These are phyloP conservation scores for Condylura cristata DNA, from an alignment of 2,113 vertebrate species.

Conservation along the genomic window DNA sequence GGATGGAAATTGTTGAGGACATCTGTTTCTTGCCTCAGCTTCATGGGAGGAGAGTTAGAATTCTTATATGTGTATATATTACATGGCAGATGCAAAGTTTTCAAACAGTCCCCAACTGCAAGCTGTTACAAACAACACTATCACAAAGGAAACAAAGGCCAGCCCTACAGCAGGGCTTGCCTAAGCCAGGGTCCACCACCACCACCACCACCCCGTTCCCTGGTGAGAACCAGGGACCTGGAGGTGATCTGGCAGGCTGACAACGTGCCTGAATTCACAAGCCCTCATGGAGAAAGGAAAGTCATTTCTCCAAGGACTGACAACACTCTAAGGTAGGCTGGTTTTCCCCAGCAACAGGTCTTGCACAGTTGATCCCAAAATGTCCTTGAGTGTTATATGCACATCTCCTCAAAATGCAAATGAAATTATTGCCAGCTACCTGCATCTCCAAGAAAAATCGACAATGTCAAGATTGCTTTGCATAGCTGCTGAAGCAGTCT, in stretches of 20 bases:
- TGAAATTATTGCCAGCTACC: neutral
- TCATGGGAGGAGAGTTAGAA: neutral
- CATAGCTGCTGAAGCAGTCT: neutral
- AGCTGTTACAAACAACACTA: neutral
- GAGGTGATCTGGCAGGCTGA: neutral
- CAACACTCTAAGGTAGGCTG: neutral
- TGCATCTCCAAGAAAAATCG: neutral
- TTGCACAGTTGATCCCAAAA: neutral
- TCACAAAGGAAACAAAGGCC: neutral
- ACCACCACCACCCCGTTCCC: neutral
- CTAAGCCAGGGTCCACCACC: neutral
- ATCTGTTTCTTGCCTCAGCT: neutral
- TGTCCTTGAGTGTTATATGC: neutral
- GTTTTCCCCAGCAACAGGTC: neutral
- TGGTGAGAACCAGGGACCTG: too few species aligned
- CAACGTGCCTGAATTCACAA: neutral
- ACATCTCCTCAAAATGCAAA: slow-evolving; percentile 46
- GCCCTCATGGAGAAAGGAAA: neutral
- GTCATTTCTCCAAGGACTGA: neutral
- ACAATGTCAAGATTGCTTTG: neutral
- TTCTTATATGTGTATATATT: neutral
- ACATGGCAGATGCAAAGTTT: neutral
- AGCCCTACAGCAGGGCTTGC: neutral
- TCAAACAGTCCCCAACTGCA: neutral
- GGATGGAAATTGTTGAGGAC: neutral